Base-by-base conservation (phyloP, 2,113 vertebrate genomes). In the Pomatostomus ruficeps region DNA sequence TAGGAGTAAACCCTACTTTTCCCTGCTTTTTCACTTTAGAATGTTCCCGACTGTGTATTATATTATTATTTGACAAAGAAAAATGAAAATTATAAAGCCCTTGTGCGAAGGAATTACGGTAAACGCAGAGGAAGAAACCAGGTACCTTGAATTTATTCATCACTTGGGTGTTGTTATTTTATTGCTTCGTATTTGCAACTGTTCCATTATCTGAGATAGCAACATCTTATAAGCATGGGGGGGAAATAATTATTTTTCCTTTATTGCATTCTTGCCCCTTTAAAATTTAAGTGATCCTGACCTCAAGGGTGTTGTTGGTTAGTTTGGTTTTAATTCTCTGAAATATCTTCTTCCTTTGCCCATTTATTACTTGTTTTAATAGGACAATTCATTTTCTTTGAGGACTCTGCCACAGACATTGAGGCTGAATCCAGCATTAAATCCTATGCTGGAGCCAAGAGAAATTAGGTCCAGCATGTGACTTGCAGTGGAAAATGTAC, bases 1-100 rank as follows among this genome's bases (percentile, higher is more conserved):
- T 26, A 18, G 22, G 38, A 49, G 7, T 59, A 89, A 83, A 79
- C 7, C 35, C 24, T 31, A 8, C 31, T 36, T 51, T 48, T 63
- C 61, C 31, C 54, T 95, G 20, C 36, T 62, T 74, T 93, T 72
- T 51, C 31, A 9, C 97, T 98, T 82, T 82, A 99, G 99, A 99
- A 98, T 95, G 99, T 99, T 79, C 98, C 99, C 0, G 99, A 99
- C 96, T 99, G 99, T 96, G 99, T 99, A 94, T 98, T 99, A 59
- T 99, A 99, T 98, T 99, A 99, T 96, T 99, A 99, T 97, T 98
- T 99, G 98, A 99, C 99, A 59, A 99, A 99, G 98, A 99, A 99
- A 98, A 99, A 99, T 97, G 98, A 99, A 96, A 99, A 99, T 96
- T 99, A 98, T 95, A 99, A 99, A 98, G 99, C 99, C 7, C 98